Evolutionary conservation across 2,113 vertebrate genomes (phyloP).

Genomic region (Struthidea cinerea): DNA sequence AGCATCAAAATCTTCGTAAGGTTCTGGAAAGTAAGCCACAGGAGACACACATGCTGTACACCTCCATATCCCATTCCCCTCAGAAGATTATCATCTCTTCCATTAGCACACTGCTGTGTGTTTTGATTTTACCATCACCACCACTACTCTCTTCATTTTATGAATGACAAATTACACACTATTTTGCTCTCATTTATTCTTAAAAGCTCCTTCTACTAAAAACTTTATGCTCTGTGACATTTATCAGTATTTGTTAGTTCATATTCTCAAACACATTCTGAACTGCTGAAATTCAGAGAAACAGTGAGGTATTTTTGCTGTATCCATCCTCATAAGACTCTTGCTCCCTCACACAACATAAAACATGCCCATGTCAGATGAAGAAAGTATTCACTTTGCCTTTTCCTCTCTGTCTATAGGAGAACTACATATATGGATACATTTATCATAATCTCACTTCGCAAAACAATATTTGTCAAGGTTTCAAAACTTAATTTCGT

Average conservation of each 20-base stretch:
- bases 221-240: not conserved
- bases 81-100: not conserved
- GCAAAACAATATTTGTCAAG: not conserved
- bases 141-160: not conserved
- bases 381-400: not conserved
- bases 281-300: not conserved
- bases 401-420: not conserved
- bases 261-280: not conserved
- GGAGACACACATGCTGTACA: not conserved
- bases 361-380: not conserved
- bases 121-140: not conserved
- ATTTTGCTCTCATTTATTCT: not conserved
- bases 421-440: not conserved
- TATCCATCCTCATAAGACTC: not conserved
- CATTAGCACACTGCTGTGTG: not conserved
- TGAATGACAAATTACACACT: not conserved
- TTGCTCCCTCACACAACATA: not conserved
- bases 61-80: not conserved
- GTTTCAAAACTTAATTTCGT: not conserved
- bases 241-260: not conserved
- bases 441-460: not conserved
- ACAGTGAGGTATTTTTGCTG: not conserved
- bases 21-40: not conserved
- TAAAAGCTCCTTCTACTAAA: not conserved
- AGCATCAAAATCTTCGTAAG: not conserved